Evolutionary conservation across 2,113 vertebrate genomes (phyloP), one percentile per base, ranked within the genome.

Genomic region (Daboia siamensis): DNA sequence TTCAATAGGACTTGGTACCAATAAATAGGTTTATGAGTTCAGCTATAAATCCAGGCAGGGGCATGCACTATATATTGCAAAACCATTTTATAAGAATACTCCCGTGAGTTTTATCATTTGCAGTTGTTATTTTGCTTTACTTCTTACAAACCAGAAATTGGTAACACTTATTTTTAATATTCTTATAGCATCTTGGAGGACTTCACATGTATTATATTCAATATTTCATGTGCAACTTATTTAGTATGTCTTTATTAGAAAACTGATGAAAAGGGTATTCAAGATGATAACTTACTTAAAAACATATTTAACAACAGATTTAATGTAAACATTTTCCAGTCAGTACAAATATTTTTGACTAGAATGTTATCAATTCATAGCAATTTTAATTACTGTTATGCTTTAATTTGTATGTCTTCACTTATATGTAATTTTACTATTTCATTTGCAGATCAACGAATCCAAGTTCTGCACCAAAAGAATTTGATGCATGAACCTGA

Each of bases 401-500:
- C 39, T 52, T 69, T 86, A 3, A 51, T 61, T 89, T 15, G 56
- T 13, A 80, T 29, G 23, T 86, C 85, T 48, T 86, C 89, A 29
- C 74, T 39, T 74, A 33, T 21, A 39, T 80, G 5, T 90, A 93
- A 26, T 54, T 57, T 87, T 90, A n/a, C 26, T 44, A 69, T 93
- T 90, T 90, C 80, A 92, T 56, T 90, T 90, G 24, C 56, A 90
- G 80, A 56, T 87, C 84, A 74, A 5, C 80, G 24, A 46, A 90
- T 55, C 48, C 33, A 90, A 74, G 59, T 90, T 87, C 92, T 90
- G 92, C 88, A 93, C 23, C 80, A 90, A 64, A 59, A 69, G 56
- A n/a, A 90, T 64, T 86, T 90, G 92, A 51, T 86, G 48, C 80
- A 64, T 90, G 84, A 90, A 87, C 55, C 20, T 87, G 52, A 90